Evolutionary conservation across 2,888 invertebrate genomes (phyloP).

Genomic region (Andrena minutula): DNA sequence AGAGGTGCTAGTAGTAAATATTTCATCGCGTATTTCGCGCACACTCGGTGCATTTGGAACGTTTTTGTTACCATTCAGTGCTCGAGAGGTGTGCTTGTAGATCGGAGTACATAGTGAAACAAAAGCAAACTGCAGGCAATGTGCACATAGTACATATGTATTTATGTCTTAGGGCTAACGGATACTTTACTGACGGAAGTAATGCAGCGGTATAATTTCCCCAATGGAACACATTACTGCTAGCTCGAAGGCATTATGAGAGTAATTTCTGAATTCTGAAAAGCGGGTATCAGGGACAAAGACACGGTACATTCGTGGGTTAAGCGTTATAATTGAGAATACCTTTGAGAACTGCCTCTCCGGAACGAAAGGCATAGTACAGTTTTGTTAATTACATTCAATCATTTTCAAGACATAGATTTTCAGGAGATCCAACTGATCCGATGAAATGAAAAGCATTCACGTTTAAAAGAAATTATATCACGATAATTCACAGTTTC

Average conservation of each 20-base stretch:
- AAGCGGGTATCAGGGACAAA: conserved; percentile 23
- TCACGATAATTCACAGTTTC: too few species aligned
- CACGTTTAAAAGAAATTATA: too few species aligned
- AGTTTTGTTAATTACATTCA: not conserved
- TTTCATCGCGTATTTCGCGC: too few species aligned
- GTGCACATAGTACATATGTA: conserved; percentile 1
- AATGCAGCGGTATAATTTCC: conserved; percentile 43
- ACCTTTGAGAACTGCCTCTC: not conserved
- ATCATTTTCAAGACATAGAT: not conserved
- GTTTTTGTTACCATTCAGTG: too few species aligned
- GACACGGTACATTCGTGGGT: conserved; percentile 19
- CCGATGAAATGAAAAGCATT: too few species aligned
- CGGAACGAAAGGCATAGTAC: not conserved
- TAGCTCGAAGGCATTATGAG: conserved; percentile 31
- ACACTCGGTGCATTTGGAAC: too few species aligned
- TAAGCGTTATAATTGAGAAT: conserved; percentile 20
- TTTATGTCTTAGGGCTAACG: conserved; percentile 31
- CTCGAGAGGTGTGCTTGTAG: too few species aligned
- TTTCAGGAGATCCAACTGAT: too few species aligned
- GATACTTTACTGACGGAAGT: conserved; percentile 47
- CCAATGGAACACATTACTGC: conserved; percentile 49
- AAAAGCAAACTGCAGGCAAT: conserved; percentile 15
- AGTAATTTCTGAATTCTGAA: conserved; percentile 40
- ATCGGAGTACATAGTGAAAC: not conserved
- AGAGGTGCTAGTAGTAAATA: too few species aligned